Percentiles rank a stretch among this genome's conserved stretches.
These are phyloP conservation scores for Lacerta agilis DNA, from an alignment of 2,797 vertebrate genomes.

Conservation along the genomic window DNA sequence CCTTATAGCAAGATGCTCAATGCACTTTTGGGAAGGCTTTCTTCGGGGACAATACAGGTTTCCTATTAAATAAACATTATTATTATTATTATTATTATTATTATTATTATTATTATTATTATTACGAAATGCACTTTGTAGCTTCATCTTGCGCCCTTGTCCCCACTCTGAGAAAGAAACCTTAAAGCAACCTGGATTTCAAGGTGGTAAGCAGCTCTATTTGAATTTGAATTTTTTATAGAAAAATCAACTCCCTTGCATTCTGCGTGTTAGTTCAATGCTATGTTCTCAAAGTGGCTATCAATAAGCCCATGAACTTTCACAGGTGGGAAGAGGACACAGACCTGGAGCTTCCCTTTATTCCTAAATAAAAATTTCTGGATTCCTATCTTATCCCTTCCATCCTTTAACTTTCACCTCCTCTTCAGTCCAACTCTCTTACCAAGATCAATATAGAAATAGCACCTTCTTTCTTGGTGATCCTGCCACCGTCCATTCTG, in stretches of 20 bases:
- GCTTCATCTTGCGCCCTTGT: too few species aligned
- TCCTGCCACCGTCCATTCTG: too few species aligned
- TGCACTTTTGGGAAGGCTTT: background rate
- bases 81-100: too few species aligned
- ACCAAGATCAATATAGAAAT: background rate
- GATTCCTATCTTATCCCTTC: background rate
- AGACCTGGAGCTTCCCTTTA: too few species aligned
- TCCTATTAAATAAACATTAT: background rate
- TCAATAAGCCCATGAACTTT: background rate
- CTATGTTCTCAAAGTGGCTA: too few species aligned
- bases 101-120: too few species aligned
- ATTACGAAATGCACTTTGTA: too few species aligned
- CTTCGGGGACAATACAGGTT: background rate
- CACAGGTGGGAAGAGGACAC: background rate
- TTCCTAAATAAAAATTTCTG: background rate
- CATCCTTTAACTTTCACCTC: background rate
- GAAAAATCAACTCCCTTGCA: too few species aligned
- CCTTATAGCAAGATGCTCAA: background rate
- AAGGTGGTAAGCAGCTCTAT: background rate
- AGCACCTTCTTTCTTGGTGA: background rate
- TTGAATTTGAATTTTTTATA: conserved; percentile 24
- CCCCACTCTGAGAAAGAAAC: conserved; percentile 21
- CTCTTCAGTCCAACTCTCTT: background rate
- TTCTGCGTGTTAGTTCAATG: background rate
- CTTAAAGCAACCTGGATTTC: conserved; percentile 31